Evolutionary conservation across 1,140 invertebrate genomes (phyloP).

Genomic region (Anastatus disparis): DNA sequence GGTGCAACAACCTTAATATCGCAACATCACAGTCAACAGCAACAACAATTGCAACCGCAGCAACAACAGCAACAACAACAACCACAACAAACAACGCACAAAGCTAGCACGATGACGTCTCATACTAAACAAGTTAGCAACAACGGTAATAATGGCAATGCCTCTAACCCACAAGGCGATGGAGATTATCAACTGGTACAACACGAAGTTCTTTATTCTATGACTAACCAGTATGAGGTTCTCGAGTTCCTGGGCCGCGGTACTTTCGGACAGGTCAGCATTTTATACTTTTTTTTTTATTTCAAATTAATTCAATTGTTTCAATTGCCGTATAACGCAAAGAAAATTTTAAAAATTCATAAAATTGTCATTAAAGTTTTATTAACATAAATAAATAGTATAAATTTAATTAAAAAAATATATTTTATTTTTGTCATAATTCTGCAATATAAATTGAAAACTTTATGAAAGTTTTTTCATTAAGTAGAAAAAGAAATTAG

Average conservation of each 20-base stretch:
- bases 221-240: constrained; percentile 94
- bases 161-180: constrained; percentile 82
- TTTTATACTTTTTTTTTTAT: no score
- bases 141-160: constrained; percentile 67
- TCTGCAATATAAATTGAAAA: no score
- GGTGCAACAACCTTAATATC: constrained; percentile 40
- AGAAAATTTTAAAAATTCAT: no score
- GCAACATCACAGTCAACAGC: constrained; percentile 51
- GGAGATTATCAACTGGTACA: constrained; percentile 98
- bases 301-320: no score
- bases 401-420: no score
- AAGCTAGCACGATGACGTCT: constrained; percentile 74
- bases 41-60: constrained; percentile 45
- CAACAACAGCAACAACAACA: constrained; percentile 50
- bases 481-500: no score
- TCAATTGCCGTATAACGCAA: no score
- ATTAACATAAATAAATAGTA: no score
- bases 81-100: constrained; percentile 47
- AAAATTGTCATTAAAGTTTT: no score
- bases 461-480: no score
- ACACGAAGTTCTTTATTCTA: constrained; percentile 97
- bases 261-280: constrained; percentile 91
- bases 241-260: constrained; percentile 98
- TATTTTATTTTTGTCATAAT: no score
- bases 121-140: constrained; percentile 74